Conservation (phyloP, 2,888 invertebrate species). For the Caradrina kadenii region DNA sequence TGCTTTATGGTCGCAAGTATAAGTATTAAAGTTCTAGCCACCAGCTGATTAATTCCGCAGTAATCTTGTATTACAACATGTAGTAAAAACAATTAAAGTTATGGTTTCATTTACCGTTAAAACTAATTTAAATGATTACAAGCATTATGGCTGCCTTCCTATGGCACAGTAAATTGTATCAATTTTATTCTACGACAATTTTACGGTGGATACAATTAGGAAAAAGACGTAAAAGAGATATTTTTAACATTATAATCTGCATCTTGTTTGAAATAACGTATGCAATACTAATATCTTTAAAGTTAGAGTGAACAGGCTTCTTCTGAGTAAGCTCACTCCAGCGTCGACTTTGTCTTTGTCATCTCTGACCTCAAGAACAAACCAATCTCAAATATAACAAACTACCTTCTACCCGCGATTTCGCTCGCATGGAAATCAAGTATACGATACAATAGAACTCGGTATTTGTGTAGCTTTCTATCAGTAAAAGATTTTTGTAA, state of each 20-base stretch:
- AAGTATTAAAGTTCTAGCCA: not conserved
- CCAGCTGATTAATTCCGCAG: not conserved
- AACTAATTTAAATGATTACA: slow-evolving; percentile 24
- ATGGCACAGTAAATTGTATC: slow-evolving; percentile 27
- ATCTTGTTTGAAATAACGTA: not conserved
- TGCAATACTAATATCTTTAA: too few relatives aligned
- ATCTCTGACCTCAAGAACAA: too few relatives aligned
- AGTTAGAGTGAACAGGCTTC: too few relatives aligned
- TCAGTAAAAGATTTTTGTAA: too few relatives aligned
- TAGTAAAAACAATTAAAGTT: not conserved
- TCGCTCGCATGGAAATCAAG: too few relatives aligned
- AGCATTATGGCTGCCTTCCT: slow-evolving; percentile 25
- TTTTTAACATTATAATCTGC: slow-evolving; percentile 19
- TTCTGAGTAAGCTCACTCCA: too few relatives aligned
- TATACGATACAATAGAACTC: too few relatives aligned
- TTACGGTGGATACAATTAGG: slow-evolving; percentile 33
- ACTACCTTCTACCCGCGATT: too few relatives aligned
- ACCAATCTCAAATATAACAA: too few relatives aligned
- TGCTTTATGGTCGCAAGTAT: too few relatives aligned
- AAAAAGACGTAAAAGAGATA: slow-evolving; percentile 19
- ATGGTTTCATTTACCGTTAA: slow-evolving; percentile 45
- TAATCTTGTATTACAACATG: slow-evolving; percentile 1
- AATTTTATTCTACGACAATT: slow-evolving; percentile 23
- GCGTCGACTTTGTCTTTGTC: too few relatives aligned
- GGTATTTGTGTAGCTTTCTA: too few relatives aligned